A percentile compares a stretch with the other conserved stretches of the same genome.
These are phyloP conservation scores for Pelusios castaneus DNA, from an alignment of 2,113 vertebrate species.

Conservation along the genomic window DNA sequence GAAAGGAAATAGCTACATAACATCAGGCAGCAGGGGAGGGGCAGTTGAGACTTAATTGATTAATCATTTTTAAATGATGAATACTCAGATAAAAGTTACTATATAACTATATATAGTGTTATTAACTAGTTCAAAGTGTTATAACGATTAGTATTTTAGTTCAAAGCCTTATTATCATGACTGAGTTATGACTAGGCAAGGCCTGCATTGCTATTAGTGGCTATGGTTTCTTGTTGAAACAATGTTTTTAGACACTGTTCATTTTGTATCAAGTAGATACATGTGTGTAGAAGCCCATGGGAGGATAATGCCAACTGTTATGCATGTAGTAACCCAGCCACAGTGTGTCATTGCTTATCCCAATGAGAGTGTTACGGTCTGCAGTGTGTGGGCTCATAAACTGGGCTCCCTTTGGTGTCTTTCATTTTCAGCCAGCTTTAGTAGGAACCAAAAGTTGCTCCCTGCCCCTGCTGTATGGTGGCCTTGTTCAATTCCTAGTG, in stretches of 20 bases:
- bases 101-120: background rate
- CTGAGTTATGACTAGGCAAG: background rate
- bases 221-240: background rate
- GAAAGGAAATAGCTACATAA: background rate
- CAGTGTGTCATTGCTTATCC: background rate
- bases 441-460: background rate
- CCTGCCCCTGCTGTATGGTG: background rate
- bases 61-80: background rate
- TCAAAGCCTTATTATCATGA: background rate
- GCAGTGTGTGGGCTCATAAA: background rate
- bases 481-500: background rate
- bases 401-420: background rate
- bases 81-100: slow-evolving; percentile 23
- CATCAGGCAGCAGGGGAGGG: background rate
- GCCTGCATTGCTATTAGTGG: background rate
- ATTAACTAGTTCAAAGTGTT: background rate
- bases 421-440: background rate
- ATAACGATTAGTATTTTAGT: background rate
- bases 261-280: background rate
- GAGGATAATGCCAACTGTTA: background rate
- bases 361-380: background rate
- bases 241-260: background rate
- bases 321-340: background rate
- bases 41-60: background rate
- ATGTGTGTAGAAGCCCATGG: background rate